Conservation (phyloP, 2,113 vertebrate species). For the Strigops habroptila region DNA sequence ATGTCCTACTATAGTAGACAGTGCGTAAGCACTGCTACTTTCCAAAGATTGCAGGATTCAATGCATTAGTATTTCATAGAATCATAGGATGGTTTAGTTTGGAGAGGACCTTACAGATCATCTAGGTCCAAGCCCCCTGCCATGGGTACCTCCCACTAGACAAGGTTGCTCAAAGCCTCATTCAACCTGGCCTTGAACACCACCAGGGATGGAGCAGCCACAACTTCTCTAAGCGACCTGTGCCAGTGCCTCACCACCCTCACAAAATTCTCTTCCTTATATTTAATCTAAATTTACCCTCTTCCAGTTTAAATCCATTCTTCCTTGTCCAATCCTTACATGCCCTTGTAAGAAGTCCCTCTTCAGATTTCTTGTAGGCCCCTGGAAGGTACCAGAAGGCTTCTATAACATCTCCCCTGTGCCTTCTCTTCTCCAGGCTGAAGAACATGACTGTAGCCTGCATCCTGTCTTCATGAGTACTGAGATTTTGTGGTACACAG, state of each 20-base stretch:
- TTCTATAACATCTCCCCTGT: not conserved
- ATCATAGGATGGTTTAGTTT: not conserved
- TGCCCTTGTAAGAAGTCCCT: not conserved
- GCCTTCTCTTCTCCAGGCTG: not conserved
- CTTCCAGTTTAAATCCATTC: not conserved
- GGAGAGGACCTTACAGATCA: not conserved
- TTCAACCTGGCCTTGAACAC: not conserved
- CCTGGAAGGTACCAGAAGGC: not conserved
- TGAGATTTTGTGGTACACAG: not conserved
- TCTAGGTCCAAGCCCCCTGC: not conserved
- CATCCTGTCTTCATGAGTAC: not conserved
- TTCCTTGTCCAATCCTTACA: not conserved
- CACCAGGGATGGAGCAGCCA: not conserved
- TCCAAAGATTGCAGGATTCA: not conserved
- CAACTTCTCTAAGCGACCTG: not conserved
- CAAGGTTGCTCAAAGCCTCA: not conserved
- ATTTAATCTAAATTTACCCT: not conserved
- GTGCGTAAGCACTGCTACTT: not conserved
- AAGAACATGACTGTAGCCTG: not conserved
- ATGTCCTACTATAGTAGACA: not conserved
- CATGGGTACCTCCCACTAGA: not conserved
- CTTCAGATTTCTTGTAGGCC: not conserved
- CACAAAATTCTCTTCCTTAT: not conserved
- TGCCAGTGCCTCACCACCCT: not conserved
- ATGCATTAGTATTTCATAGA: not conserved